phyloP scores from a whole-genome alignment of 1,140 invertebrate species.

The Manduca sexta region DNA sequence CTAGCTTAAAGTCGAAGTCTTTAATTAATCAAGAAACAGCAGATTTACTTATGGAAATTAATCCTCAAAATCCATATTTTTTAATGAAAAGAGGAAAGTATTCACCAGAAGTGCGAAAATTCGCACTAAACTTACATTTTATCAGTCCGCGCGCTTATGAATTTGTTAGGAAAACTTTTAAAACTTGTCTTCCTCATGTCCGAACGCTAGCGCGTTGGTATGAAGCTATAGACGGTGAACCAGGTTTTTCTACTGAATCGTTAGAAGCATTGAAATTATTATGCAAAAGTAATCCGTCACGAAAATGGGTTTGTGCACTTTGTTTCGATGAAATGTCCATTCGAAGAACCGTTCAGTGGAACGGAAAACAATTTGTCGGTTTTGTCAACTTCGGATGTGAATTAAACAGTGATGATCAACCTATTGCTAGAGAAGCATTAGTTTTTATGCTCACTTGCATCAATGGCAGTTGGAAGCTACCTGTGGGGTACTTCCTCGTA shows the following conservation, averaged over 20 bases:
- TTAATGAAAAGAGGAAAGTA: too few relatives aligned
- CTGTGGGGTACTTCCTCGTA: slow-evolving; percentile 31
- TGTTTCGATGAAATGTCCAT: too few relatives aligned
- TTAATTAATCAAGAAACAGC: too few relatives aligned
- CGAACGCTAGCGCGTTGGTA: slow-evolving; percentile 12
- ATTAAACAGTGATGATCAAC: slow-evolving; percentile 18
- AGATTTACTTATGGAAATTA: too few relatives aligned
- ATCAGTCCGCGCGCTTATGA: slow-evolving; percentile 14
- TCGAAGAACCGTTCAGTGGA: too few relatives aligned
- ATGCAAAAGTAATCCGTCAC: too few relatives aligned
- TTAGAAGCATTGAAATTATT: slow-evolving; percentile 8
- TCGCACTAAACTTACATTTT: slow-evolving; percentile 8
- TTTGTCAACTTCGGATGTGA: not conserved
- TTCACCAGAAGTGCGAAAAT: slow-evolving; percentile 10
- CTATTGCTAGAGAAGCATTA: slow-evolving; percentile 40
- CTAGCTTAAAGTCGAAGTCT: too few relatives aligned
- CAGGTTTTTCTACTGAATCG: slow-evolving; percentile 15
- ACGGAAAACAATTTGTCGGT: too few relatives aligned
- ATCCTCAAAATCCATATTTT: too few relatives aligned
- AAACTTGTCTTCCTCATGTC: slow-evolving; percentile 6
- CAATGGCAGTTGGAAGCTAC: slow-evolving; percentile 42
- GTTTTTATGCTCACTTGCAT: slow-evolving; percentile 42
- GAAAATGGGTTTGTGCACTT: too few relatives aligned
- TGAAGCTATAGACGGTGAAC: slow-evolving; percentile 5
- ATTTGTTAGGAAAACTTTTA: slow-evolving; percentile 10